phyloP scores from a whole-genome alignment of 2,113 vertebrate species.

The Axis porcinus region DNA sequence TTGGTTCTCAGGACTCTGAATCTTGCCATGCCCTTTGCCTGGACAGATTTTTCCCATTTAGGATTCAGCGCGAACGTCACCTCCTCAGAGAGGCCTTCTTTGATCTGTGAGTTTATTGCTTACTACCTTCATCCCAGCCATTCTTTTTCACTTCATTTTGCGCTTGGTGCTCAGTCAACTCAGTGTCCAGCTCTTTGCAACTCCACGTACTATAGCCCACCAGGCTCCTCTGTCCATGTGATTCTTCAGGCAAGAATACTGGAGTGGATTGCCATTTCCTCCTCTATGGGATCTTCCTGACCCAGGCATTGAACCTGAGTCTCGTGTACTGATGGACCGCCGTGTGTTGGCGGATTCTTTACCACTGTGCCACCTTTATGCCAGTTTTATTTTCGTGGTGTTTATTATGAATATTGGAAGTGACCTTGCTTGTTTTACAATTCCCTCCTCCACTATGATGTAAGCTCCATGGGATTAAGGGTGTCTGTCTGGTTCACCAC shows the following conservation, averaged over 20 bases:
- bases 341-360: background rate
- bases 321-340: background rate
- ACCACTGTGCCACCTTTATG: background rate
- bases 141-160: background rate
- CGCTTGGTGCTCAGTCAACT: background rate
- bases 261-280: background rate
- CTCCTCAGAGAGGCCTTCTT: background rate
- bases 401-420: background rate
- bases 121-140: background rate
- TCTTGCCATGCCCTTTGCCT: background rate
- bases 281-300: background rate
- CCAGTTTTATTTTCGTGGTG: background rate
- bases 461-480: background rate
- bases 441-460: background rate
- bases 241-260: background rate
- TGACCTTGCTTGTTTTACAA: fast-evolving
- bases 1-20: fast-evolving
- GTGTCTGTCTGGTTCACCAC: background rate
- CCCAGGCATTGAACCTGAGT: background rate
- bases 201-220: background rate
- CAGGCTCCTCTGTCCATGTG: background rate
- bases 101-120: background rate
- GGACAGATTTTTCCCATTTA: background rate
- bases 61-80: background rate
- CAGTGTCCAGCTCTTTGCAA: background rate